Evolutionary conservation across 2,797 vertebrate species (phyloP).

Genomic region (Eulemur rubriventer): DNA sequence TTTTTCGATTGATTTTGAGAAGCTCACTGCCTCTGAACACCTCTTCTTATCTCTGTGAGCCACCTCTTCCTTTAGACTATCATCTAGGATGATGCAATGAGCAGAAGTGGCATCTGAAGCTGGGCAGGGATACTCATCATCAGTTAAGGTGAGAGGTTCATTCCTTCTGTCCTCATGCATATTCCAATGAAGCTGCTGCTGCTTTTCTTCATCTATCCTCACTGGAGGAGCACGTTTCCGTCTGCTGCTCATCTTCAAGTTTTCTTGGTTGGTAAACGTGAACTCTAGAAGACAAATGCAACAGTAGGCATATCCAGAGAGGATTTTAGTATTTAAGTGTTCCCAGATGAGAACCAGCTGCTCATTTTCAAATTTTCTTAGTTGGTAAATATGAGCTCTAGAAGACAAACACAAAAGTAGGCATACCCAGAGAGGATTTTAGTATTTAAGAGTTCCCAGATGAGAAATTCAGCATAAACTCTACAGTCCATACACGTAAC

Average conservation of each 20-base stretch:
- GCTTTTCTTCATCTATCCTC: conserved; percentile 92
- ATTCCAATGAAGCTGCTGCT: conserved; percentile 93
- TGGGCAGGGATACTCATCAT: conserved; percentile 69
- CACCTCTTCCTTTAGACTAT: conserved; percentile 73
- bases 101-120: conserved; percentile 79
- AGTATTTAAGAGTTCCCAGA: neutral
- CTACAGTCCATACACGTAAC: neutral
- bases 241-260: conserved; percentile 91
- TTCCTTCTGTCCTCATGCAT: conserved; percentile 94
- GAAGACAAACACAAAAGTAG: conserved; percentile 40
- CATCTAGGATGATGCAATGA: conserved; percentile 72
- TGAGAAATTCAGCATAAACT: neutral
- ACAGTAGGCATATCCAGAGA: neutral
- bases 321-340: neutral
- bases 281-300: conserved; percentile 66
- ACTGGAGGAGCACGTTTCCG: conserved; percentile 93
- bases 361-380: conserved; percentile 88
- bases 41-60: conserved; percentile 56
- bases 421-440: neutral
- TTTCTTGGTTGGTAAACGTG: neutral
- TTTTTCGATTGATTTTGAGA: conserved; percentile 58
- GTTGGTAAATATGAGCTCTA: conserved; percentile 30
- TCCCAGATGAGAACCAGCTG: conserved; percentile 78
- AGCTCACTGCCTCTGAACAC: conserved; percentile 57
- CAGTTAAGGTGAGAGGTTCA: conserved; percentile 72